A percentile compares a stretch with the other conserved stretches of the same genome.
These are phyloP conservation scores for Armadillidium nasatum DNA, from an alignment of 1,140 invertebrate genomes.

Conservation along the genomic window DNA sequence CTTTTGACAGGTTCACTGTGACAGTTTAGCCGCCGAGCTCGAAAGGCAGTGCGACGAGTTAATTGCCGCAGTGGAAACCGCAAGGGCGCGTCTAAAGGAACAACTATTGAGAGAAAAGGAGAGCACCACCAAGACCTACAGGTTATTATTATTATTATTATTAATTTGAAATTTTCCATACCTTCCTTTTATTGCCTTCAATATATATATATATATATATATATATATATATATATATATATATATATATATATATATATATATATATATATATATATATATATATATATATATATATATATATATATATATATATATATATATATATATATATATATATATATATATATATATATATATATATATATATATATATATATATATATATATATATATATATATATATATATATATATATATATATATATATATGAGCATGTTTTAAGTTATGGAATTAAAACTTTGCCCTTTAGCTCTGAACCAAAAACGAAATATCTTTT, in stretches of 20 bases:
- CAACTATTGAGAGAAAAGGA: slow-evolving; percentile 38
- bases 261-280: slow-evolving; percentile 22
- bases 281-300: slow-evolving; percentile 22
- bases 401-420: too few species aligned
- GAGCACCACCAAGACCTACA: slow-evolving; percentile 38
- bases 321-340: too few species aligned
- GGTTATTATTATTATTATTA: slow-evolving; percentile 19
- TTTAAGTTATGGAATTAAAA: too few species aligned
- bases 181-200: neutral
- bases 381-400: too few species aligned
- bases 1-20: slow-evolving; percentile 37
- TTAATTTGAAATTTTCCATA: too few species aligned
- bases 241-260: slow-evolving; percentile 18
- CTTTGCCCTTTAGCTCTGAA: too few species aligned
- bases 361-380: too few species aligned
- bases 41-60: slow-evolving; percentile 39
- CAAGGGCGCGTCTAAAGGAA: slow-evolving; percentile 31
- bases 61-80: slow-evolving; percentile 36
- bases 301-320: slow-evolving; percentile 25
- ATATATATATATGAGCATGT: too few species aligned
- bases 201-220: neutral
- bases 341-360: too few species aligned
- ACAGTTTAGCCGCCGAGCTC: slow-evolving; percentile 35
- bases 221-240: slow-evolving; percentile 9
- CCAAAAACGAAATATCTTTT: too few species aligned